Evolutionary conservation across 2,888 invertebrate species (phyloP).

Genomic region (Mantis religiosa): DNA sequence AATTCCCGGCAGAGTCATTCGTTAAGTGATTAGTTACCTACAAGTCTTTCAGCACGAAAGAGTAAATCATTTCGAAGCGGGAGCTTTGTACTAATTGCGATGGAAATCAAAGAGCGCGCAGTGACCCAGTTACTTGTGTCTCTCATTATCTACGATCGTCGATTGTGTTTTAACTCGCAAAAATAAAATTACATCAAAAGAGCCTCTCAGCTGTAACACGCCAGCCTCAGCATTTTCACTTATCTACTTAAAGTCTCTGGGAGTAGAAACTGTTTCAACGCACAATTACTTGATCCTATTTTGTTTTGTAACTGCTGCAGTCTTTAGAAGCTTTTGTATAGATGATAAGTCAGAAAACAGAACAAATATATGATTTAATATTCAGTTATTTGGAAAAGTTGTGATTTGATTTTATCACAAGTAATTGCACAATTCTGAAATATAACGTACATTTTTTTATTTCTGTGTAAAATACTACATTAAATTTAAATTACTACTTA

Average conservation of each 20-base stretch:
- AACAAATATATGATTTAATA: not conserved
- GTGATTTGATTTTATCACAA: too few species aligned
- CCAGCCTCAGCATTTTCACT: not conserved
- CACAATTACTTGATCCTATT: not conserved
- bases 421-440: too few species aligned
- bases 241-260: not conserved
- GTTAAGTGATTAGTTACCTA: not conserved
- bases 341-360: not conserved
- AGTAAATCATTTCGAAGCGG: not conserved
- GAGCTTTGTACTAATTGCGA: not conserved
- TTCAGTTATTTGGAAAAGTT: too few species aligned
- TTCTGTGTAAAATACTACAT: too few species aligned
- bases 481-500: too few species aligned
- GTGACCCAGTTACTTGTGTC: not conserved
- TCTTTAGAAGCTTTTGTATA: not conserved
- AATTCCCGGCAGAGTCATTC: not conserved
- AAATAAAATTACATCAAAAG: not conserved
- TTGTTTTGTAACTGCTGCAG: not conserved
- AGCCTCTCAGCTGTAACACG: not conserved
- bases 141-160: not conserved
- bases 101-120: not conserved
- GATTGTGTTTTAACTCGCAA: not conserved
- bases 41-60: not conserved
- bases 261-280: not conserved
- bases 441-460: too few species aligned